A percentile compares a stretch with the other conserved stretches of the same genome.
Evolutionary conservation across 2,888 invertebrate genomes (phyloP).

Genomic region (Drosophila multiciliata): DNA sequence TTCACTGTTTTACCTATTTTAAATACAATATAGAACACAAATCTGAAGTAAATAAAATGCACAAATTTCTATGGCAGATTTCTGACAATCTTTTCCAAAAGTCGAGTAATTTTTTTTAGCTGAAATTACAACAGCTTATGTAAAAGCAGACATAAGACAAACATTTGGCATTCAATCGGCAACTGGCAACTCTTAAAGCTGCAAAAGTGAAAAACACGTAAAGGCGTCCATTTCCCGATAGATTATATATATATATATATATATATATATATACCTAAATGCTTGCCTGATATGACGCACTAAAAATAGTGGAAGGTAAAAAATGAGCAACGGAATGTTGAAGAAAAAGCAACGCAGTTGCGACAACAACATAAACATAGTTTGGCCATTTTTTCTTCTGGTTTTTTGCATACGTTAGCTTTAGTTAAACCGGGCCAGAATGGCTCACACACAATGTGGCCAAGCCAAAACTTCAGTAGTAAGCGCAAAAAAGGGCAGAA

Average conservation of each 20-base stretch:
- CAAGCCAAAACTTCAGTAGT: not conserved
- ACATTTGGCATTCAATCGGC: conserved; percentile 3
- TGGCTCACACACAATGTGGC: conserved; percentile 5
- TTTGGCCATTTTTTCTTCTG: not conserved
- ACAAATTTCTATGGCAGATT: not conserved
- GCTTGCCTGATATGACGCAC: not conserved
- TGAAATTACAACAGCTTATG: not conserved
- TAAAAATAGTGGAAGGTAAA: not conserved
- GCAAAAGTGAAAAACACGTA: conserved; percentile 16
- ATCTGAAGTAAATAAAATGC: not conserved
- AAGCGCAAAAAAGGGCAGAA: not conserved
- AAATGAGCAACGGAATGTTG: not conserved
- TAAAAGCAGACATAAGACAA: not conserved
- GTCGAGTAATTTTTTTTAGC: not conserved
- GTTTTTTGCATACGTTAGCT: conserved; percentile 15
- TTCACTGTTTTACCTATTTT: not conserved
- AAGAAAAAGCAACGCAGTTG: conserved; percentile 9
- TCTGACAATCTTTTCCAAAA: not conserved
- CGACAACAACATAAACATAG: conserved; percentile 6
- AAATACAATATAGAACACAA: not conserved
- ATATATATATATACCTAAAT: not conserved
- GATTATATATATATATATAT: not conserved
- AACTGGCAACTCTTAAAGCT: conserved; percentile 3
- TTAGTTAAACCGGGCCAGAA: not conserved
- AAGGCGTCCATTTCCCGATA: not conserved